These are phyloP conservation scores for Diachrysia chrysitis DNA, from an alignment of 2,888 invertebrate species.

Conservation along the genomic window DNA sequence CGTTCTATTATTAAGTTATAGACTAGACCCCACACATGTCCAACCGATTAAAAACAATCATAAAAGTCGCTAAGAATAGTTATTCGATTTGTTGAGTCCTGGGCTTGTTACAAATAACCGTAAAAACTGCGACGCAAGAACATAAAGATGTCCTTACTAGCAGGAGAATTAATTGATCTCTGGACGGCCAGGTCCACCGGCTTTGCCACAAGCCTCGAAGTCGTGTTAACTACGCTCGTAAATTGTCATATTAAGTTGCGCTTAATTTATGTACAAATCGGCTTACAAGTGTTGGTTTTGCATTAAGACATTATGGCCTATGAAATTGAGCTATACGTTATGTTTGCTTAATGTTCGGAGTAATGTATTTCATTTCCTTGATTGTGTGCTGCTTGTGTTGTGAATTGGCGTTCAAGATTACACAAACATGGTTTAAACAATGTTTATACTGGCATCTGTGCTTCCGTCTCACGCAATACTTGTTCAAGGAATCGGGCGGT, in stretches of 20 bases:
- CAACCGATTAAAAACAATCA: no score
- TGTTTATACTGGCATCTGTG: slow-evolving; percentile 51
- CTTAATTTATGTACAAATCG: slow-evolving; percentile 76
- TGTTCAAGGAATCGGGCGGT: slow-evolving; percentile 55
- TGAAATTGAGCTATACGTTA: slow-evolving; percentile 69
- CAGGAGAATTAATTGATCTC: slow-evolving; percentile 78
- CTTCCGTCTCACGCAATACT: slow-evolving; percentile 69
- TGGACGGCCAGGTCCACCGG: slow-evolving; percentile 54
- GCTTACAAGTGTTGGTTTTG: slow-evolving; percentile 73
- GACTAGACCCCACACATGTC: no score
- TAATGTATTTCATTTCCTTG: slow-evolving; percentile 63
- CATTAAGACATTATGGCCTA: slow-evolving; percentile 70
- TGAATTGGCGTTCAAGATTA: slow-evolving; percentile 39
- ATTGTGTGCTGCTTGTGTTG: slow-evolving; percentile 48
- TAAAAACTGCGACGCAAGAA: slow-evolving; percentile 67
- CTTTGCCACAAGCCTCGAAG: slow-evolving; percentile 61
- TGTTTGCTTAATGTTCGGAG: slow-evolving; percentile 53
- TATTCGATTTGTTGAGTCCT: neutral
- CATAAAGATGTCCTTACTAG: slow-evolving; percentile 77
- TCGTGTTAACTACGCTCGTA: slow-evolving; percentile 73
- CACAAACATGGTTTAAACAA: slow-evolving; percentile 43
- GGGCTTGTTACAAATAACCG: slow-evolving; percentile 69
- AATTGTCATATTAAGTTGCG: slow-evolving; percentile 79
- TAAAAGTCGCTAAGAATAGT: no score
- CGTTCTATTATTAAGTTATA: no score